Evolutionary conservation across 2,888 invertebrate genomes (phyloP).

Genomic region (Thecophora atra): DNA sequence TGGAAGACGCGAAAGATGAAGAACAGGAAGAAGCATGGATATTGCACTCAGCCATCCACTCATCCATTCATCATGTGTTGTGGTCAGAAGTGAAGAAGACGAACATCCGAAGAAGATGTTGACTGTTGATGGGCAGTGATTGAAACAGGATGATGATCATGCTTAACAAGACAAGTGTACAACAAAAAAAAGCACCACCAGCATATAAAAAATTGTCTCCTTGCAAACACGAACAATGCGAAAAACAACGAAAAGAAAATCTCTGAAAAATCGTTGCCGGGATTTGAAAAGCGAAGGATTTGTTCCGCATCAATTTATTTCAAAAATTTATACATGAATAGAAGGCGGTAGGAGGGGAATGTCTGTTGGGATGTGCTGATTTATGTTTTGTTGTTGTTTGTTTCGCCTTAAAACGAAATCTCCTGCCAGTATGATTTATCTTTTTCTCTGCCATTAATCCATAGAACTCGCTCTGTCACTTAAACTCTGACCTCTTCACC

Average conservation of each 20-base stretch:
- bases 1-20: not conserved
- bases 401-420: not conserved
- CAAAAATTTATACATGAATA: not conserved
- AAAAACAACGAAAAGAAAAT: not conserved
- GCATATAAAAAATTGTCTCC: not conserved
- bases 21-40: not conserved
- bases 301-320: not conserved
- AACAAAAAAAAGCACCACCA: conserved; percentile 7
- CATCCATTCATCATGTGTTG: not conserved
- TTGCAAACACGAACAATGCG: not conserved
- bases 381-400: not conserved
- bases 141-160: not conserved
- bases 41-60: not conserved
- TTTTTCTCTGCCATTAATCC: no score
- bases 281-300: not conserved
- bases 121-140: not conserved
- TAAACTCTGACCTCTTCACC: no score
- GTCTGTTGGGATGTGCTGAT: not conserved
- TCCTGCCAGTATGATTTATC: no score
- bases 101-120: not conserved
- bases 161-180: not conserved
- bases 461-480: no score
- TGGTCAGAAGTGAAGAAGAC: not conserved
- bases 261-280: not conserved
- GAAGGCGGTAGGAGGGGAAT: not conserved